These are phyloP conservation scores for Linepithema humile DNA, from an alignment of 1,140 invertebrate species.

Conservation along the genomic window DNA sequence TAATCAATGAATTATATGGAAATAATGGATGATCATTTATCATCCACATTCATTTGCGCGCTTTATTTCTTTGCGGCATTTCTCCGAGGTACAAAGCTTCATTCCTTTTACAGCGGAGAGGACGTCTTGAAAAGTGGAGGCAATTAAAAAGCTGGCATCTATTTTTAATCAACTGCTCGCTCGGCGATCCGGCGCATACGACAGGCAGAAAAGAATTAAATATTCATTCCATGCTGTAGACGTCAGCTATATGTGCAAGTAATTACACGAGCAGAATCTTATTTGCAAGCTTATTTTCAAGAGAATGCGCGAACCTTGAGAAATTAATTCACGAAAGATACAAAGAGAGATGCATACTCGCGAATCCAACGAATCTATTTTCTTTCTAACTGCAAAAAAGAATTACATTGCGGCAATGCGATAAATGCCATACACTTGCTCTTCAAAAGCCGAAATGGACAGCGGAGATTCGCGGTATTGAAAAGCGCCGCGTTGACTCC, in stretches of 20 bases:
- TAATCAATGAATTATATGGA: not conserved
- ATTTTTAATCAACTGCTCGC: constrained; percentile 3
- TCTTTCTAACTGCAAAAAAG: not conserved
- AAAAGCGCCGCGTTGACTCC: not conserved
- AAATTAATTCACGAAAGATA: not conserved
- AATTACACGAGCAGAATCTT: not conserved
- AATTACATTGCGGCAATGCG: not conserved
- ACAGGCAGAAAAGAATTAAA: not conserved
- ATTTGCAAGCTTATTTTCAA: not conserved
- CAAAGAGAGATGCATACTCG: not conserved
- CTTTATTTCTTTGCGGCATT: not conserved
- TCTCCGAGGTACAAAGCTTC: not conserved
- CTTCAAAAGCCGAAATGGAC: not conserved
- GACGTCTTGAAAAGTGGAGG: not conserved
- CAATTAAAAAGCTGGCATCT: not conserved
- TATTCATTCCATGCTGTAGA: not conserved
- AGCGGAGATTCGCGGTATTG: not conserved
- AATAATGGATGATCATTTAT: not conserved
- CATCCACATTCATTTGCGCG: not conserved
- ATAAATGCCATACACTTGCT: not conserved
- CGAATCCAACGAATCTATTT: not conserved
- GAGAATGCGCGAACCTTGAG: not conserved
- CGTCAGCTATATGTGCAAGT: not conserved
- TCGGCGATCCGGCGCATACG: not conserved
- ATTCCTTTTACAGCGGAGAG: not conserved